Evolutionary conservation across 92 coral and sea anemone species (phyloP).

Genomic region (Blastomussa wellsi): DNA sequence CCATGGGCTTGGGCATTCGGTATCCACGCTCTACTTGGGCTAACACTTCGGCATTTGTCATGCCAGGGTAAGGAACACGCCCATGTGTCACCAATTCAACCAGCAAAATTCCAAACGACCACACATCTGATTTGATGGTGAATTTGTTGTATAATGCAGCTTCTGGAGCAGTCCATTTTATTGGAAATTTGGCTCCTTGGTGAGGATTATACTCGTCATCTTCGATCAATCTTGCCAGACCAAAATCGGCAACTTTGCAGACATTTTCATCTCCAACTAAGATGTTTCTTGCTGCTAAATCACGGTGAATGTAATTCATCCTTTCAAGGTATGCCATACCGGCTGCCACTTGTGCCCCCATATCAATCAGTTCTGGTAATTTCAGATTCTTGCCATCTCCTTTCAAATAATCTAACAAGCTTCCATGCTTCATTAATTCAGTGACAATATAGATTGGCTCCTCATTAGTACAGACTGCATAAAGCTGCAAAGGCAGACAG

Average conservation of each 20-base stretch:
- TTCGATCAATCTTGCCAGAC: conserved; percentile 87
- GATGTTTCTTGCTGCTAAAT: conserved; percentile 95
- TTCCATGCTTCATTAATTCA: conserved; percentile 92
- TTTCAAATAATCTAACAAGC: conserved; percentile 84
- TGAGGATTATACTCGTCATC: conserved; percentile 93
- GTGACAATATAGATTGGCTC: conserved; percentile 98
- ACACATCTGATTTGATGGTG: conserved; percentile 96
- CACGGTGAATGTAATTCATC: conserved; percentile 92
- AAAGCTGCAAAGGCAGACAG: conserved; percentile 64
- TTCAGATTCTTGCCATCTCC: conserved; percentile 63
- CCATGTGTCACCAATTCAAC: conserved; percentile 90
- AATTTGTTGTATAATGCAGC: conserved; percentile 93
- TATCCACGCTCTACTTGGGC: conserved; percentile 92
- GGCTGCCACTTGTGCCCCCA: conserved; percentile 90
- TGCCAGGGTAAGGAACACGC: conserved; percentile 95
- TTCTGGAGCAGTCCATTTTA: conserved; percentile 99
- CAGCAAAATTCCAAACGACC: conserved; percentile 94
- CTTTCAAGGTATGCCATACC: conserved; percentile 97
- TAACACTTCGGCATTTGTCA: conserved; percentile 94
- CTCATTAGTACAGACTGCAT: conserved; percentile 96
- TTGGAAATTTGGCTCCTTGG: conserved; percentile 97
- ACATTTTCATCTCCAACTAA: conserved; percentile 88
- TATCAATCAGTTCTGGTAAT: conserved; percentile 77
- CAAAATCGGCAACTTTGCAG: conserved; percentile 94
- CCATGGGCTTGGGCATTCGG: conserved; percentile 92